These are phyloP conservation scores for Etheostoma nigrum DNA, from an alignment of 2,797 vertebrate species.

Conservation along the genomic window DNA sequence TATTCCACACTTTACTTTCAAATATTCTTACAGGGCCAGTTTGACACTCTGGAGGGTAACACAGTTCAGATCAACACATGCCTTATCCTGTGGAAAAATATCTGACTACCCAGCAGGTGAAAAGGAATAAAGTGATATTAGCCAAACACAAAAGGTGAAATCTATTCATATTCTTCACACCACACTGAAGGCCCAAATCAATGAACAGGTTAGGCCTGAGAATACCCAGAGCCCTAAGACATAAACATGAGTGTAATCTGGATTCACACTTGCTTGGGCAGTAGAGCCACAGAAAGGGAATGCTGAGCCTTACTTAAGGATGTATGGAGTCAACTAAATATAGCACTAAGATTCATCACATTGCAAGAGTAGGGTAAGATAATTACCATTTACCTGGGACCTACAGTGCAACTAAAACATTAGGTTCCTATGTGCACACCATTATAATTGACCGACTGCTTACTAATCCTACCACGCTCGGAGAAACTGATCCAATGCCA, in stretches of 20 bases:
- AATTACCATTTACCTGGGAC: conserved; percentile 38
- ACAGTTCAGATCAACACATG: conserved; percentile 41
- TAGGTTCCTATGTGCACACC: conserved; percentile 28
- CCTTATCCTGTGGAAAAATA: conserved; percentile 40
- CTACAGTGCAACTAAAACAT: conserved; percentile 25
- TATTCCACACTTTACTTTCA: conserved; percentile 50
- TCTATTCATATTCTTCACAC: conserved; percentile 35
- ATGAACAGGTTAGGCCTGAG: conserved; percentile 15
- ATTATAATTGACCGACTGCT: conserved; percentile 58
- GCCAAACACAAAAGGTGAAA: conserved; percentile 42
- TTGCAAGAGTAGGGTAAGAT: conserved; percentile 3
- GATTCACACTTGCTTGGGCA: background rate
- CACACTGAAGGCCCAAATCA: conserved; percentile 20
- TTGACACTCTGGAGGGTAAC: conserved; percentile 41
- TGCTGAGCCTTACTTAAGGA: conserved; percentile 10
- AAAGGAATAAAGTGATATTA: conserved; percentile 42
- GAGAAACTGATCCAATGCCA: conserved; percentile 67
- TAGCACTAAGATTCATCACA: conserved; percentile 13
- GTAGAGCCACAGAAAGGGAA: background rate
- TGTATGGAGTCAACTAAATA: conserved; percentile 3
- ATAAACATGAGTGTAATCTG: conserved; percentile 23
- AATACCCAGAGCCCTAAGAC: background rate
- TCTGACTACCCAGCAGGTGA: conserved; percentile 10
- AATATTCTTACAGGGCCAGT: conserved; percentile 2
- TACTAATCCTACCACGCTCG: conserved; percentile 67